These are phyloP conservation scores for Pocillopora grandis DNA, from an alignment of 92 coral and sea anemone genomes.

Conservation along the genomic window DNA sequence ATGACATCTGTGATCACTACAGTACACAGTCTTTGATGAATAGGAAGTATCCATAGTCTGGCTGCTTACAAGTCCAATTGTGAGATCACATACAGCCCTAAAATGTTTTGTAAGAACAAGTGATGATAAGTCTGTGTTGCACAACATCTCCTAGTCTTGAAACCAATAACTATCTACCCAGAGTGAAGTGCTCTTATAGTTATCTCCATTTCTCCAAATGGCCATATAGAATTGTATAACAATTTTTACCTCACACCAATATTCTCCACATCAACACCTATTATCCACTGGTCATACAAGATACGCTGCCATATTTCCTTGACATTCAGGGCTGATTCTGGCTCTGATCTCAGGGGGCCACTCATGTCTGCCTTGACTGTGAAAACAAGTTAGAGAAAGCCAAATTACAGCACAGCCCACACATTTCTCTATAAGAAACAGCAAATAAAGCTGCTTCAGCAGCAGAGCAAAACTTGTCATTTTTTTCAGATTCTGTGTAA, in stretches of 20 bases:
- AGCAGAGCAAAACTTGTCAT: no score
- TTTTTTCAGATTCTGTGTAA: no score
- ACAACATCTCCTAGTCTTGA: not conserved
- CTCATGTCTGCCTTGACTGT: not conserved
- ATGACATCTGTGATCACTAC: not conserved
- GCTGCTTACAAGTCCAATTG: slow-evolving; percentile 38
- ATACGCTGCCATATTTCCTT: slow-evolving; percentile 59
- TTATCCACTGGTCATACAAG: slow-evolving; percentile 57
- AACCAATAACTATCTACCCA: no score
- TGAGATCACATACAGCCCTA: slow-evolving; percentile 32
- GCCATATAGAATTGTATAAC: no score
- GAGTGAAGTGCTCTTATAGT: no score
- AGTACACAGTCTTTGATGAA: not conserved
- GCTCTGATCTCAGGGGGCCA: not conserved
- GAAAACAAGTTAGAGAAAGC: not conserved
- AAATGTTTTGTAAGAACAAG: not conserved
- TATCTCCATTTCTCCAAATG: no score
- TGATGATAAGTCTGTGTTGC: not conserved
- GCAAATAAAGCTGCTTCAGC: no score
- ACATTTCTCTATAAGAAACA: no score
- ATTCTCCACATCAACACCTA: slow-evolving; percentile 70
- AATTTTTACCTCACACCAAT: slow-evolving; percentile 53
- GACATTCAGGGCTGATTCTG: slow-evolving; percentile 7
- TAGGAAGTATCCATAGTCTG: not conserved
- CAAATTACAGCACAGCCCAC: not conserved